Evolutionary conservation across 2,797 vertebrate genomes (phyloP).

Genomic region (Gouania willdenowi): DNA sequence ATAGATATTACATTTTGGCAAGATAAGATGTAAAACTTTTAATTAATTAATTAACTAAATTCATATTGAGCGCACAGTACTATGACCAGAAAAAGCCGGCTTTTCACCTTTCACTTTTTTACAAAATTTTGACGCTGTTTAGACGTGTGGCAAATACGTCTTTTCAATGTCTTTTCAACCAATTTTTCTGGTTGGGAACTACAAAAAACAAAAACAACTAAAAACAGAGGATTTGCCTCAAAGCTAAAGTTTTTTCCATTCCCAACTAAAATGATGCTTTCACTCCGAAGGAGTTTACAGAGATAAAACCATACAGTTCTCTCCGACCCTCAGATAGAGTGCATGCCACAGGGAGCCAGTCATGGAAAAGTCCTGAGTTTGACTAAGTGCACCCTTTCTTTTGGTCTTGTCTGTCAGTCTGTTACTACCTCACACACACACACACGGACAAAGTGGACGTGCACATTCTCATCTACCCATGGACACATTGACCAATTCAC

Average conservation of each 20-base stretch:
- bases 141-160: too few relatives aligned
- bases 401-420: conserved; percentile 58
- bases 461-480: conserved; percentile 45
- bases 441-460: conserved; percentile 13
- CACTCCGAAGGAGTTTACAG: conserved; percentile 72
- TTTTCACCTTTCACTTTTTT: too few relatives aligned
- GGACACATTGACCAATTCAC: conserved; percentile 38
- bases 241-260: conserved; percentile 44
- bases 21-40: too few relatives aligned
- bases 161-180: too few relatives aligned
- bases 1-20: too few relatives aligned
- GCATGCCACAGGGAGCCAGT: conserved; percentile 75
- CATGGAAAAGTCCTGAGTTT: conserved; percentile 77
- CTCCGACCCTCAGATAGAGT: conserved; percentile 72
- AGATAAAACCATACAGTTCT: conserved; percentile 68
- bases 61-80: too few relatives aligned
- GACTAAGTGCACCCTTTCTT: conserved; percentile 68
- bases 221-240: conserved; percentile 34
- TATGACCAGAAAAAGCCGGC: too few relatives aligned
- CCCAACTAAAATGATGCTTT: conserved; percentile 61
- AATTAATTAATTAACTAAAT: too few relatives aligned
- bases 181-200: too few relatives aligned
- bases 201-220: too few relatives aligned
- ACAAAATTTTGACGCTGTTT: too few relatives aligned
- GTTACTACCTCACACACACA: conserved; percentile 32